Evolutionary conservation across 2,113 vertebrate genomes (phyloP).

Genomic region (Protomyctophum bolini): DNA sequence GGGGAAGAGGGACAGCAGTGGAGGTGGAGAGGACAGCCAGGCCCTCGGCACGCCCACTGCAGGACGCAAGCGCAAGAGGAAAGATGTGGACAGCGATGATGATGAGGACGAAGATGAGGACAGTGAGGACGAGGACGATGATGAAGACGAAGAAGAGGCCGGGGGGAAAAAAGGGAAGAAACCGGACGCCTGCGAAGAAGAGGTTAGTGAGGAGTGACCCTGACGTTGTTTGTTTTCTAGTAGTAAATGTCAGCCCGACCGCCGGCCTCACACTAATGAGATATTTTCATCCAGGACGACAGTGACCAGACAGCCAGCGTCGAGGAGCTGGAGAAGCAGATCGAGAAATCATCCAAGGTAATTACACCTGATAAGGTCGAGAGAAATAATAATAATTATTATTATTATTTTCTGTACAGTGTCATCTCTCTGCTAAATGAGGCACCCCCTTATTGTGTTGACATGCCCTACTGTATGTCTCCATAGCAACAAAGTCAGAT

Average conservation of each 20-base stretch:
- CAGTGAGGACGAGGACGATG: slow-evolving; percentile 86
- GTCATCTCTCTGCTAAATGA: neutral
- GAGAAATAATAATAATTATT: no score
- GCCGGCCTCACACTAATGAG: slow-evolving; percentile 29
- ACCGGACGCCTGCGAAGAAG: slow-evolving; percentile 88
- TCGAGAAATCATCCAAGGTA: slow-evolving; percentile 93
- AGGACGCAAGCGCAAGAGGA: slow-evolving; percentile 85
- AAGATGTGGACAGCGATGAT: slow-evolving; percentile 89
- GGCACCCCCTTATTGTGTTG: neutral
- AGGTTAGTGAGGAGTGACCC: slow-evolving; percentile 82
- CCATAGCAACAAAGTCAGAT: slow-evolving; percentile 92
- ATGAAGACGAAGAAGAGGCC: slow-evolving; percentile 84
- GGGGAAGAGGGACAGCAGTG: slow-evolving; percentile 82
- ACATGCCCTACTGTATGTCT: slow-evolving; percentile 15
- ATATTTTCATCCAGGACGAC: slow-evolving; percentile 83
- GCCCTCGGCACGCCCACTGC: slow-evolving; percentile 71
- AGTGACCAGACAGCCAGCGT: slow-evolving; percentile 86
- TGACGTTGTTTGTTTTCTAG: slow-evolving; percentile 11
- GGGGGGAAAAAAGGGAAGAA: slow-evolving; percentile 89
- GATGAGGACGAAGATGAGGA: slow-evolving; percentile 91
- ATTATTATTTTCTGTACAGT: neutral
- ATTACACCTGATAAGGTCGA: slow-evolving; percentile 19
- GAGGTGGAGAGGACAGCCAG: slow-evolving; percentile 81
- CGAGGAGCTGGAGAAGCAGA: slow-evolving; percentile 94
- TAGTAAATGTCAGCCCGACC: slow-evolving; percentile 25